A percentile compares a stretch with the other conserved stretches of the same genome.
Conservation (phyloP, 2,888 invertebrate species). For the Leucoma salicis region DNA sequence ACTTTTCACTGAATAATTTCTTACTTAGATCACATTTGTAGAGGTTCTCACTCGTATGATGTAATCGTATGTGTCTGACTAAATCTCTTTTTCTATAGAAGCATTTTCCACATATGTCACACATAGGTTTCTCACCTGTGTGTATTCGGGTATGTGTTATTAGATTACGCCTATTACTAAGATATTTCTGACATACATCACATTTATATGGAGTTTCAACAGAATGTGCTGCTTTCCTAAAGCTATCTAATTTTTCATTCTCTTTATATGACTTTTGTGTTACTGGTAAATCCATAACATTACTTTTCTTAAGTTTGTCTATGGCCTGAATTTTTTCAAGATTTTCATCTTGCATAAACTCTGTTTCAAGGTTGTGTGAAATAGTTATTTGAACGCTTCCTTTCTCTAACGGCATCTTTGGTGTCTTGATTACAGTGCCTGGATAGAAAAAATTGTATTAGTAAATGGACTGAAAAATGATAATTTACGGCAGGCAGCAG, state of each 20-base stretch:
- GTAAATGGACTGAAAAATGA: neutral
- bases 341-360: neutral
- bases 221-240: neutral
- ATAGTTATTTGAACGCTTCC: neutral
- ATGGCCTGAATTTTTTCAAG: neutral
- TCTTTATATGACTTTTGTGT: neutral
- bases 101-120: neutral
- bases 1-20: neutral
- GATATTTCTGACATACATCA: neutral
- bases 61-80: neutral
- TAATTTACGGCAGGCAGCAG: neutral
- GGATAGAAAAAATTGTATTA: neutral
- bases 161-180: conserved; percentile 1
- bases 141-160: conserved; percentile 3
- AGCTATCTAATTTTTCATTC: too few species aligned
- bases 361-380: neutral
- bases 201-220: neutral
- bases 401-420: neutral
- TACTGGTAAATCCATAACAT: neutral
- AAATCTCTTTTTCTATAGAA: neutral
- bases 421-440: neutral
- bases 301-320: neutral
- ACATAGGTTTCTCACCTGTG: conserved; percentile 2
- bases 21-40: conserved; percentile 4
- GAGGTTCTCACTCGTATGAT: conserved; percentile 9